A percentile compares a stretch with the other conserved stretches of the same genome.
These are phyloP conservation scores for Oophaga pumilio DNA, from an alignment of 2,113 vertebrate species.

Conservation along the genomic window DNA sequence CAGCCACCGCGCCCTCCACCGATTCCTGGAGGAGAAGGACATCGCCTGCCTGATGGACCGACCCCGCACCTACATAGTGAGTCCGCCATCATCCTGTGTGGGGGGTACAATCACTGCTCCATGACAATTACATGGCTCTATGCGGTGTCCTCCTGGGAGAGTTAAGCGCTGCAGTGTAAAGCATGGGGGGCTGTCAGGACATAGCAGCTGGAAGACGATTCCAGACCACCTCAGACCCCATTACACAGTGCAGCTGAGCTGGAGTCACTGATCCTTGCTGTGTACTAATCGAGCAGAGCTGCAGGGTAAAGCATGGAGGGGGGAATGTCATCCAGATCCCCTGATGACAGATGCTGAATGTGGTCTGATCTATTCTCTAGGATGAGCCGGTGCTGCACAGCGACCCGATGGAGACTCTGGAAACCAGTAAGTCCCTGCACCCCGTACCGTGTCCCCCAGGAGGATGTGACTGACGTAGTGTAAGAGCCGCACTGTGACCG, in stretches of 20 bases:
- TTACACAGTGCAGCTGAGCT: too few species aligned
- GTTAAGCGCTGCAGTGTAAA: too few species aligned
- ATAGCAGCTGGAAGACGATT: too few species aligned
- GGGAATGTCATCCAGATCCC: too few species aligned
- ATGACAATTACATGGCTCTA: too few species aligned
- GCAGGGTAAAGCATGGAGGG: not conserved
- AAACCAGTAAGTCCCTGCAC: conserved; percentile 20
- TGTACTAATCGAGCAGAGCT: not conserved
- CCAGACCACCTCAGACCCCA: too few species aligned
- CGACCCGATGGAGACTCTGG: not conserved
- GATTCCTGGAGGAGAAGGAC: conserved; percentile 39
- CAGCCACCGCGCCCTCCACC: conserved; percentile 24
- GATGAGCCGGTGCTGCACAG: conserved; percentile 2
- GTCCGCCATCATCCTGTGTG: not conserved
- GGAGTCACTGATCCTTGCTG: too few species aligned
- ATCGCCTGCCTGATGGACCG: conserved; percentile 43
- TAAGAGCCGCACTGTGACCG: too few species aligned
- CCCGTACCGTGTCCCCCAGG: not conserved
- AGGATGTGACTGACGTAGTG: not conserved
- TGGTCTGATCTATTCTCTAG: not conserved
- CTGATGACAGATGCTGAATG: not conserved
- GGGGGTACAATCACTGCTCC: too few species aligned
- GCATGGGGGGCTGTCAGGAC: too few species aligned
- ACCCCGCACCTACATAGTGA: conserved; percentile 51
- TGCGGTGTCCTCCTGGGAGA: too few species aligned